Evolutionary conservation across 2,113 vertebrate genomes (phyloP), one percentile per base, ranked within the genome.

Genomic region (Solenodon paradoxus): DNA sequence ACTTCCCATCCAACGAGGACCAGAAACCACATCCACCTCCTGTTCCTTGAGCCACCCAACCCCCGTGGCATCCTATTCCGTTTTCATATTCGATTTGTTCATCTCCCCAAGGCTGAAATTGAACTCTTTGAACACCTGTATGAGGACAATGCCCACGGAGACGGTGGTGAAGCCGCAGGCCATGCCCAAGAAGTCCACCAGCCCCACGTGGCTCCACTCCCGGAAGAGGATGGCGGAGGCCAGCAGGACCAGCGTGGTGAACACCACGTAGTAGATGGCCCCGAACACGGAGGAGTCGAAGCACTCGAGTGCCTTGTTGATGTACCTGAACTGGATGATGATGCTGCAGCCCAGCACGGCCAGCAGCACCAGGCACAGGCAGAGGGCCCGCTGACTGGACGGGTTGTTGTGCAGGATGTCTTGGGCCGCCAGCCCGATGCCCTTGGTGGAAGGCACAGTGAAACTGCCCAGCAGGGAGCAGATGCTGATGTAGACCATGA

Each of bases 391-490:
- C 97, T 97, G 96, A 90, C 98, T 99, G 2, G 97, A 97, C 0
- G 99, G 98, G 45, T 98, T 99, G 57, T 98, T 98, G 61, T 98
- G 97, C 83, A 99, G 99, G 91, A 98, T 98, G 90, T 99, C 99
- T 59, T 98, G 98, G 91, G 99, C 99, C 2, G 99, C 99, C 96
- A 99, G 98, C 79, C 99, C 99, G 5, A 99, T 99, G 83, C 99
- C 99, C 98, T 99, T 99, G 95, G 99, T 99, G 97, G 99, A 99
- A 26, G 99, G 99, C 84, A 99, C 99, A 1, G 99, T 99, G 98
- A 99, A 99, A 94, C 98, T 99, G 68, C 99, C 99, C 96, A 99
- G 96, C 74, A 99, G 98, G 49, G 99, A 99, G 95, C 99, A 99
- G 96, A 99, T 99, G 94, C 99, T 98, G 80, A 99, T 99, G 51